Evolutionary conservation across 2,888 invertebrate species (phyloP).

Genomic region (Endomychus coccineus): DNA sequence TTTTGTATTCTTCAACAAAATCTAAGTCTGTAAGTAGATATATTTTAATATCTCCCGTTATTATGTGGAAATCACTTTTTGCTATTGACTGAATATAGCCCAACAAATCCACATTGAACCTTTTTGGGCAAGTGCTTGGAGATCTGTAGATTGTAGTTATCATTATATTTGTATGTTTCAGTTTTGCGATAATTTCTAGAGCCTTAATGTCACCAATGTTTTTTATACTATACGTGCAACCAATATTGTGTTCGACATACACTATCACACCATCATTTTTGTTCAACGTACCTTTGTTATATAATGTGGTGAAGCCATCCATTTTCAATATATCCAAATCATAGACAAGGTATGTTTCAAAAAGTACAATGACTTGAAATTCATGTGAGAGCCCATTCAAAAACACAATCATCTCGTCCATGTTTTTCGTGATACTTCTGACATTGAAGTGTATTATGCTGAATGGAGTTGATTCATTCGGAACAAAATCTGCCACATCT

Average conservation of each 20-base stretch:
- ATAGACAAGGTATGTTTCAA: constrained; percentile 2
- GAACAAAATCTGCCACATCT: too few relatives aligned
- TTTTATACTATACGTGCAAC: neutral
- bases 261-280: constrained; percentile 5
- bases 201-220: constrained; percentile 1
- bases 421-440: constrained; percentile 4
- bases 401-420: constrained; percentile 5
- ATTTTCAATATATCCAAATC: constrained; percentile 3
- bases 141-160: constrained; percentile 2
- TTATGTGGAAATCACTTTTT: constrained; percentile 5
- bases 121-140: neutral
- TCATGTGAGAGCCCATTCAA: constrained; percentile 3
- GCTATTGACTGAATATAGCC: constrained; percentile 1
- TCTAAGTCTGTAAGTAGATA: neutral
- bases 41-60: constrained; percentile 5
- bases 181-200: neutral
- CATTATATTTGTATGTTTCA: neutral
- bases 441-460: neutral
- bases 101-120: constrained; percentile 3
- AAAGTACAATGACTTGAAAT: constrained; percentile 4
- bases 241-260: neutral
- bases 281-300: neutral
- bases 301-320: neutral
- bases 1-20: constrained; percentile 4
- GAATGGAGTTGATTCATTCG: neutral